A percentile compares a stretch with the other conserved stretches of the same genome.
These are phyloP conservation scores for Smithornis capensis DNA, from an alignment of 2,113 vertebrate genomes.

Conservation along the genomic window DNA sequence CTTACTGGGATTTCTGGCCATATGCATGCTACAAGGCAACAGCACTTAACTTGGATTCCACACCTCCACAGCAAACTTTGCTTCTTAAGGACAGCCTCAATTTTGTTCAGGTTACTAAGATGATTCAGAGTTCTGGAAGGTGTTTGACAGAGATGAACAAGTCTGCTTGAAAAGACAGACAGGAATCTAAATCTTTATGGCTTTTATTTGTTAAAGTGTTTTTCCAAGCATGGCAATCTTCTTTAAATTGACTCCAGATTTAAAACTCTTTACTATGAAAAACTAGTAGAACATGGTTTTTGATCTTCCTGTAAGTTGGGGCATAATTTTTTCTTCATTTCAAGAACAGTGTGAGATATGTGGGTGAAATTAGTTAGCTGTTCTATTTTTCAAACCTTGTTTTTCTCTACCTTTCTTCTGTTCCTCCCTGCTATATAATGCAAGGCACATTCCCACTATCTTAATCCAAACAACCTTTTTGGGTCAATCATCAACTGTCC, in stretches of 20 bases:
- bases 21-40: background rate
- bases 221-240: background rate
- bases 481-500: background rate
- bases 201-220: background rate
- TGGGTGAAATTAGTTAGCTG: background rate
- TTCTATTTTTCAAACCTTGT: background rate
- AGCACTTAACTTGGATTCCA: background rate
- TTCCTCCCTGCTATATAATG: background rate
- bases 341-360: background rate
- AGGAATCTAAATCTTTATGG: background rate
- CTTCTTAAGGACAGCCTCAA: background rate
- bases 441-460: background rate
- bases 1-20: background rate
- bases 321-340: background rate
- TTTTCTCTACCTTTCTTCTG: background rate
- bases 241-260: background rate
- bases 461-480: background rate
- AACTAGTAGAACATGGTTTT: background rate
- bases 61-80: background rate
- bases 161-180: background rate
- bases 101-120: background rate
- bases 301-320: background rate
- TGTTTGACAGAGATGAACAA: background rate
- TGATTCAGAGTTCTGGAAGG: constrained; percentile 23
- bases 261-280: background rate